Conservation (phyloP, 1,140 invertebrate genomes). For the Hyphantria cunea region DNA sequence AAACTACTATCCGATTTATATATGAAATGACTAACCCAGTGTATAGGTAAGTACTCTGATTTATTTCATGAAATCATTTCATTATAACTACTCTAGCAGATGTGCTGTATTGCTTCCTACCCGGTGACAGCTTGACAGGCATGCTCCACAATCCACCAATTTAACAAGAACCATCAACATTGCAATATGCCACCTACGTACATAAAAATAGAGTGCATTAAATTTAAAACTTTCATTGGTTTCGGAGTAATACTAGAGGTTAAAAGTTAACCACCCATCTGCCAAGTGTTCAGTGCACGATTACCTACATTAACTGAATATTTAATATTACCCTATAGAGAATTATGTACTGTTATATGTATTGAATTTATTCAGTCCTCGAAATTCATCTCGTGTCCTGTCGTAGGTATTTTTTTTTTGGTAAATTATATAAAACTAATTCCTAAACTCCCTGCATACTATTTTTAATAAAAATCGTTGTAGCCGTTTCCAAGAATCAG, state of each 20-base stretch:
- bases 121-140: constrained; percentile 55
- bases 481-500: too few relatives aligned
- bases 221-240: too few relatives aligned
- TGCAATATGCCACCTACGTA: constrained; percentile 18
- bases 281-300: constrained; percentile 41
- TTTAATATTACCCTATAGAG: constrained; percentile 4
- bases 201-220: constrained; percentile 4
- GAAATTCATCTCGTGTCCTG: too few relatives aligned
- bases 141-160: constrained; percentile 15
- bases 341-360: neutral
- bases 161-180: neutral
- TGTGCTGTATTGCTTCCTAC: constrained; percentile 43
- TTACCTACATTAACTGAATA: constrained; percentile 18
- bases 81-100: constrained; percentile 50
- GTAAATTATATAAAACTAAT: too few relatives aligned
- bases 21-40: constrained; percentile 36
- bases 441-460: too few relatives aligned
- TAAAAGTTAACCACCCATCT: constrained; percentile 53
- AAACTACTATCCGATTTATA: too few relatives aligned
- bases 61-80: constrained; percentile 51
- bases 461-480: too few relatives aligned
- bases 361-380: too few relatives aligned
- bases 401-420: too few relatives aligned
- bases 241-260: constrained; percentile 35
- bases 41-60: constrained; percentile 32